phyloP scores from a whole-genome alignment of 2,113 vertebrate genomes.

The Coregonus clupeaformis region DNA sequence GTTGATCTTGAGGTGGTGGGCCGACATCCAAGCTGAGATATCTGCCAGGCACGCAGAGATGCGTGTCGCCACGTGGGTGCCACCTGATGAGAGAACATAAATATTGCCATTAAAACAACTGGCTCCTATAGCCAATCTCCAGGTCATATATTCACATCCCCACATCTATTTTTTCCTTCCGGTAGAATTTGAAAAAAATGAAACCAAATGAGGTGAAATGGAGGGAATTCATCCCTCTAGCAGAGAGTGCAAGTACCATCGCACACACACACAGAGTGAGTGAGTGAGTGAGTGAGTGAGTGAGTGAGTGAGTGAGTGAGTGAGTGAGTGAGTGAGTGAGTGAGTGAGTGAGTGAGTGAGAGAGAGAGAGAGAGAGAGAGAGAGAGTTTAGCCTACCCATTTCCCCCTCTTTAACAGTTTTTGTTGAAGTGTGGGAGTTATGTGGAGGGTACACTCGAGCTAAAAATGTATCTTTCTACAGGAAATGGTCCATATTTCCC shows the following conservation, averaged over 20 bases:
- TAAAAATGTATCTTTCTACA: slow-evolving; percentile 21
- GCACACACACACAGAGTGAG: too few species aligned
- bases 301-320: slow-evolving; percentile 12
- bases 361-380: neutral
- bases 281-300: slow-evolving; percentile 16
- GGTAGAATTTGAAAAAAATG: slow-evolving; percentile 43
- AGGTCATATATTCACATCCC: slow-evolving; percentile 38
- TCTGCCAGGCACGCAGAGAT: too few species aligned
- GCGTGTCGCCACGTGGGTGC: too few species aligned
- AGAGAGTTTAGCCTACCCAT: slow-evolving; percentile 25
- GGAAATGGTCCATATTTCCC: slow-evolving; percentile 41
- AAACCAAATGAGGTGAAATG: slow-evolving; percentile 36
- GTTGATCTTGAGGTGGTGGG: too few species aligned
- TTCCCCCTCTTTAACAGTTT: too few species aligned
- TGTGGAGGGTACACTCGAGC: slow-evolving; percentile 20
- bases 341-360: slow-evolving; percentile 10
- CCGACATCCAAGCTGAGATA: too few species aligned
- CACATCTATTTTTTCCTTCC: neutral
- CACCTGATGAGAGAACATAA: slow-evolving; percentile 5
- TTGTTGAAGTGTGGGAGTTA: slow-evolving; percentile 15
- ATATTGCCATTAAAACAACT: slow-evolving; percentile 14
- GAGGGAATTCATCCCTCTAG: slow-evolving; percentile 29
- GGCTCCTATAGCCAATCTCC: slow-evolving; percentile 34
- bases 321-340: neutral
- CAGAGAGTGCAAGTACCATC: slow-evolving; percentile 22